Evolutionary conservation across 2,888 invertebrate species (phyloP).

Genomic region (Hipparchia semele): DNA sequence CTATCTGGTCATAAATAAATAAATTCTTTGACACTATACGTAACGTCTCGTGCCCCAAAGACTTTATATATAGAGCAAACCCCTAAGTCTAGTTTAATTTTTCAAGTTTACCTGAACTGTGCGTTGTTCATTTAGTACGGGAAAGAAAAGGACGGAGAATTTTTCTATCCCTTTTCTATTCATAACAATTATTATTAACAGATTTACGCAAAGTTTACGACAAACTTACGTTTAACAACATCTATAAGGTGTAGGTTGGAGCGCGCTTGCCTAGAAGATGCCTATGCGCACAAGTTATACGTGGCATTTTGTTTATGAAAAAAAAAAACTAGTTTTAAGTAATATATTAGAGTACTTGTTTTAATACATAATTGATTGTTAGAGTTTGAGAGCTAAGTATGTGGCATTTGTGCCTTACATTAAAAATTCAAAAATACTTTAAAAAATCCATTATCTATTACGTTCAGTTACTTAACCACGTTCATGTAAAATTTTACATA

Average conservation of each 20-base stretch:
- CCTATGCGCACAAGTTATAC: background rate
- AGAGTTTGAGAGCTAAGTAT: background rate
- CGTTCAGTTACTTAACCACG: background rate
- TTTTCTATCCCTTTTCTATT: no score
- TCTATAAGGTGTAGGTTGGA: background rate
- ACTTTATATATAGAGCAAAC: no score
- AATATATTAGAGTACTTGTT: background rate
- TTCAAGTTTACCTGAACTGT: no score
- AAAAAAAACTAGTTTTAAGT: background rate
- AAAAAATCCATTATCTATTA: background rate
- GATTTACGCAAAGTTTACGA: background rate
- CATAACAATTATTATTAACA: no score
- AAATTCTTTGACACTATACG: background rate
- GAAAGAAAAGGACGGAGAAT: no score
- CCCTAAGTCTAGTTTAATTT: no score
- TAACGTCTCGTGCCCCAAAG: background rate
- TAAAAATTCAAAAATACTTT: background rate
- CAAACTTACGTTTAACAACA: no score
- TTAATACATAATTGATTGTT: background rate
- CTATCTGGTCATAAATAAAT: no score
- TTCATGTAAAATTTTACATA: background rate
- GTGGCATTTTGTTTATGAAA: background rate
- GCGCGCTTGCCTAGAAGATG: background rate
- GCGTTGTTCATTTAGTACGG: no score
- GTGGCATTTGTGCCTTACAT: slow-evolving; percentile 9